Evolutionary conservation across 2,888 invertebrate genomes (phyloP).

Genomic region (Drosophila suboccidentalis): DNA sequence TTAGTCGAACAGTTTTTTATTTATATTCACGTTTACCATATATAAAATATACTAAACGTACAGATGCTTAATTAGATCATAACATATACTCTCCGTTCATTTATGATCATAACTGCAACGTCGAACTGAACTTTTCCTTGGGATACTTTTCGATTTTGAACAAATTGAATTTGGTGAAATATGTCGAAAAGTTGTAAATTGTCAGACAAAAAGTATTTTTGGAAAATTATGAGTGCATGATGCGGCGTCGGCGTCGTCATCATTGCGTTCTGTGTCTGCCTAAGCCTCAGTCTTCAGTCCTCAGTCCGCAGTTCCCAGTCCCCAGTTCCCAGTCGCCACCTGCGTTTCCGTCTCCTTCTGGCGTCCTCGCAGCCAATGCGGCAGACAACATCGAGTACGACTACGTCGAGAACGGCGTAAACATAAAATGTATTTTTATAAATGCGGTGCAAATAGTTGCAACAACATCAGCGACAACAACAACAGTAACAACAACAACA

Average conservation of each 20-base stretch:
- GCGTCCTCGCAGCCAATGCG: slow-evolving; percentile 54
- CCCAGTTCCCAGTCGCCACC: slow-evolving; percentile 45
- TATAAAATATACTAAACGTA: neutral
- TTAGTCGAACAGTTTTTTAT: neutral
- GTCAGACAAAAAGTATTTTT: slow-evolving; percentile 74
- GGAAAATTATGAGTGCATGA: slow-evolving; percentile 79
- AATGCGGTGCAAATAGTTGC: slow-evolving; percentile 76
- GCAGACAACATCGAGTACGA: slow-evolving; percentile 61
- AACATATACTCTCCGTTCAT: neutral
- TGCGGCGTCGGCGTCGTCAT: slow-evolving; percentile 32
- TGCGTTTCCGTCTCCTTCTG: slow-evolving; percentile 55
- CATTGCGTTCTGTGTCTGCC: slow-evolving; percentile 40
- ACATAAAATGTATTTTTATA: slow-evolving; percentile 79
- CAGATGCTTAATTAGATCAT: neutral
- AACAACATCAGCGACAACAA: slow-evolving; percentile 56
- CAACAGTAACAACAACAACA: slow-evolving; percentile 33
- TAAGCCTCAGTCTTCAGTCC: slow-evolving; percentile 30
- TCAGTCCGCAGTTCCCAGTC: neutral
- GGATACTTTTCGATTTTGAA: slow-evolving; percentile 31
- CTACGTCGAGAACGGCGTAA: slow-evolving; percentile 70
- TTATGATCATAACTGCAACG: neutral
- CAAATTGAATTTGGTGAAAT: slow-evolving; percentile 59
- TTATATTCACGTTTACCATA: neutral
- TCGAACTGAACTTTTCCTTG: slow-evolving; percentile 10
- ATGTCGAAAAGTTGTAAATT: slow-evolving; percentile 63